Percentiles rank a stretch among this genome's conserved stretches.
These are phyloP conservation scores for Aphodius sticticus DNA, from an alignment of 2,888 invertebrate genomes.

Conservation along the genomic window DNA sequence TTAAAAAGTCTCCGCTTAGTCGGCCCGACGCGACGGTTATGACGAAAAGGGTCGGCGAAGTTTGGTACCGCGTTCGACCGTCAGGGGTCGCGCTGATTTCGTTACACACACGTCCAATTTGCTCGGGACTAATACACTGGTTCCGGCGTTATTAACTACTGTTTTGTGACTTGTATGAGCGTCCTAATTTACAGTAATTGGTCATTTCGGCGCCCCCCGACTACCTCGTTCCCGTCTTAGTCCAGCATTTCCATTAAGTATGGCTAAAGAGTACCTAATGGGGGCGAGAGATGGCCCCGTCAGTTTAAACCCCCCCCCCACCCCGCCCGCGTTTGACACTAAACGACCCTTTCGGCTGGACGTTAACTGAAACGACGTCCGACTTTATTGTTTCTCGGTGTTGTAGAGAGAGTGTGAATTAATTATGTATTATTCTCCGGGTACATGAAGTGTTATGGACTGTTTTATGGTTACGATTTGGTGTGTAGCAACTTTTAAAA, in stretches of 20 bases:
- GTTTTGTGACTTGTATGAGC: conserved; percentile 36
- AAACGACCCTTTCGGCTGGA: no score
- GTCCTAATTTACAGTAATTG: conserved; percentile 39
- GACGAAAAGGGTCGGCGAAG: not conserved
- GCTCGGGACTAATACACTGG: conserved; percentile 23
- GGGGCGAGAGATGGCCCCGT: not conserved
- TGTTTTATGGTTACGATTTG: no score
- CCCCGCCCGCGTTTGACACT: no score
- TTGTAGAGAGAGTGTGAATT: no score
- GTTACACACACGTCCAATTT: conserved; percentile 27
- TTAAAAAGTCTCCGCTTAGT: not conserved
- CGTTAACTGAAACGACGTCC: no score
- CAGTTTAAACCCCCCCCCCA: no score
- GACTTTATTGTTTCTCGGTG: no score
- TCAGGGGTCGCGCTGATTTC: not conserved
- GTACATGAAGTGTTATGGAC: no score
- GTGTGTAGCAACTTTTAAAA: no score
- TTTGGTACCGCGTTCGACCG: conserved; percentile 24
- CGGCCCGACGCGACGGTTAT: not conserved
- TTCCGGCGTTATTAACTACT: conserved; percentile 35
- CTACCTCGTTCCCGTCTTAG: conserved; percentile 33
- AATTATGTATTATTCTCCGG: no score
- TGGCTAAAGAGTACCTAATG: conserved; percentile 46
- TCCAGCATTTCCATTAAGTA: conserved; percentile 42
- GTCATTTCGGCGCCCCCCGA: conserved; percentile 31